These are phyloP conservation scores for Meleagris gallopavo DNA, from an alignment of 2,113 vertebrate genomes.

Conservation along the genomic window DNA sequence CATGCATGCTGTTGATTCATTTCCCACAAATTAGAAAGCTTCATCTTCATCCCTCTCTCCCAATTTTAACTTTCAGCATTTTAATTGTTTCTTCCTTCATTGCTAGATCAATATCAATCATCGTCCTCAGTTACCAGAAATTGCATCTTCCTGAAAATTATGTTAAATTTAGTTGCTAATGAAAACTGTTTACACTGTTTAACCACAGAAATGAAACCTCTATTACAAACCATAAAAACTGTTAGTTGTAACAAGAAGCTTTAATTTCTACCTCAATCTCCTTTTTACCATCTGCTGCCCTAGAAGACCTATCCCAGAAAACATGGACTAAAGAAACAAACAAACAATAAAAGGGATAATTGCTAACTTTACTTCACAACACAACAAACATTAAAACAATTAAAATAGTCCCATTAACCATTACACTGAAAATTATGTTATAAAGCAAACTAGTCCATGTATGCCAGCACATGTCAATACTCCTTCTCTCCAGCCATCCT, in stretches of 20 bases:
- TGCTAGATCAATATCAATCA: slow-evolving; percentile 51
- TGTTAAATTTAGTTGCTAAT: slow-evolving; percentile 63
- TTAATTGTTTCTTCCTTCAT: slow-evolving; percentile 37
- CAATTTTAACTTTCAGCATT: slow-evolving; percentile 42
- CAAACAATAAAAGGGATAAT: slow-evolving; percentile 15
- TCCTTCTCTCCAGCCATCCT: not conserved
- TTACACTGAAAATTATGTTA: slow-evolving; percentile 8
- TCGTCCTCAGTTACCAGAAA: slow-evolving; percentile 29
- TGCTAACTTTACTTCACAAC: slow-evolving; percentile 25
- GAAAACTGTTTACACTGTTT: slow-evolving; percentile 58
- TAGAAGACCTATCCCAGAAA: slow-evolving; percentile 36
- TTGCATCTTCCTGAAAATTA: slow-evolving; percentile 44
- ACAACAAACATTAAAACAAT: slow-evolving; percentile 12
- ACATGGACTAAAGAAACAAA: slow-evolving; percentile 19
- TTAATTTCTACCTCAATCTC: slow-evolving; percentile 61
- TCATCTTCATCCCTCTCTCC: not conserved
- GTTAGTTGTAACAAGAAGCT: slow-evolving; percentile 50
- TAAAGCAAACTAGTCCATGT: slow-evolving; percentile 2
- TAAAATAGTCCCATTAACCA: not conserved
- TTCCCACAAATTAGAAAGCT: slow-evolving; percentile 28
- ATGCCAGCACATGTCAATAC: not conserved
- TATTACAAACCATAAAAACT: slow-evolving; percentile 41
- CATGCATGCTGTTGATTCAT: not conserved
- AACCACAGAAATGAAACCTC: slow-evolving; percentile 63
- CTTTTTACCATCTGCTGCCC: slow-evolving; percentile 57